Conservation (phyloP, 2,113 vertebrate species). For the Telmatochromis sp. region DNA sequence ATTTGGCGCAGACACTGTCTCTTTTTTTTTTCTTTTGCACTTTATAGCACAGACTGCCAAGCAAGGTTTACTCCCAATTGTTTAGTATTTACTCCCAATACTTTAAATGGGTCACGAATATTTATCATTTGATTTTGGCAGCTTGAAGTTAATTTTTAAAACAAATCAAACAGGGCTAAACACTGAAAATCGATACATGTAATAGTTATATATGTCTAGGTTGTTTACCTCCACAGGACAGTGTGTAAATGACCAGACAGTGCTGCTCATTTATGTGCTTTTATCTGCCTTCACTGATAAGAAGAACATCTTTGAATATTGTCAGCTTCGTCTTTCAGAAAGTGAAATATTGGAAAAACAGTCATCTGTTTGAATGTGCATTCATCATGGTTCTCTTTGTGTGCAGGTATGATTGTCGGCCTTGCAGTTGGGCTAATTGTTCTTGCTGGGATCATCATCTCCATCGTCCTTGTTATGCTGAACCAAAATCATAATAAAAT, state of each 20-base stretch:
- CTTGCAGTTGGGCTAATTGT: slow-evolving; percentile 51
- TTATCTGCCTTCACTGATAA: background rate
- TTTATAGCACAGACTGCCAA: background rate
- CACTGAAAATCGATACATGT: background rate
- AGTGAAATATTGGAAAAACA: background rate
- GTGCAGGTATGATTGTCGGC: slow-evolving; percentile 26
- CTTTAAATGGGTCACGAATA: background rate
- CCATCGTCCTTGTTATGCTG: slow-evolving; percentile 5
- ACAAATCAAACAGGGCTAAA: background rate
- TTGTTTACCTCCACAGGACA: background rate
- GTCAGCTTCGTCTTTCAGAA: background rate
- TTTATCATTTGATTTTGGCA: background rate
- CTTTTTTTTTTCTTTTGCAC: background rate
- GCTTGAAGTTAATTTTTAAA: background rate
- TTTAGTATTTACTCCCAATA: background rate
- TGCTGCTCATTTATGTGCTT: background rate
- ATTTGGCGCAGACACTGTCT: background rate
- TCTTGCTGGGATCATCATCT: slow-evolving; percentile 27
- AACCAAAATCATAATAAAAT: slow-evolving; percentile 1
- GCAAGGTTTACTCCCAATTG: background rate
- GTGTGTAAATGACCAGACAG: background rate
- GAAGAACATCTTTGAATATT: background rate
- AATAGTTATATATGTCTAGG: background rate
- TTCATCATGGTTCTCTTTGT: background rate
- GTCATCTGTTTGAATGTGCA: background rate